These are phyloP conservation scores for Tauraco hartlaubi DNA, from an alignment of 2,797 vertebrate genomes.

Conservation along the genomic window DNA sequence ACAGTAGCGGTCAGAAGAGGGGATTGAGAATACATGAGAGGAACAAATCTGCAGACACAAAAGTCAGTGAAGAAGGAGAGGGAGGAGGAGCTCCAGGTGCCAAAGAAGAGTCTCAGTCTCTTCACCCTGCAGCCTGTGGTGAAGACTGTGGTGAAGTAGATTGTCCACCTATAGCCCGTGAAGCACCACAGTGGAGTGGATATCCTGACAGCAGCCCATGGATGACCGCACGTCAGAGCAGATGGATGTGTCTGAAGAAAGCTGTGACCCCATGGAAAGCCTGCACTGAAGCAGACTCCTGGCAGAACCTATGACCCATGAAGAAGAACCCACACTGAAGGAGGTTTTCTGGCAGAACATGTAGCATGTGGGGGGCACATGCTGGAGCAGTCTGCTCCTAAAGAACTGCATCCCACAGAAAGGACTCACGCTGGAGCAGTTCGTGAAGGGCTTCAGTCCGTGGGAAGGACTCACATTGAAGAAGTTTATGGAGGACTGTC, in stretches of 20 bases:
- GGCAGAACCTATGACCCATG: background rate
- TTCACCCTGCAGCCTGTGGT: background rate
- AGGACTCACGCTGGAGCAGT: too few relatives aligned
- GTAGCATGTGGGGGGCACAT: background rate
- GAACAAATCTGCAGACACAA: background rate
- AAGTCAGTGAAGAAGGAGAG: background rate
- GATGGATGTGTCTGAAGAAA: background rate
- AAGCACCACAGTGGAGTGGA: background rate
- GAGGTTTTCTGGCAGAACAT: background rate
- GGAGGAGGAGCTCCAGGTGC: background rate
- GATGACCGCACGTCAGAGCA: background rate
- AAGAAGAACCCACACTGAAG: background rate
- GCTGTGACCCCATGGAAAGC: background rate
- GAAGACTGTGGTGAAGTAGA: background rate
- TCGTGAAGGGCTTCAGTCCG: too few relatives aligned
- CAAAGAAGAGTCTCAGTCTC: too few relatives aligned
- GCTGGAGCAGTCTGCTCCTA: background rate
- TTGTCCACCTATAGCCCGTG: background rate
- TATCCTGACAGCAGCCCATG: background rate
- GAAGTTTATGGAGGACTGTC: too few relatives aligned
- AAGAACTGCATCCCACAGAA: background rate
- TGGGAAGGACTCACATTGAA: too few relatives aligned
- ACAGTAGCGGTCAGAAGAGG: background rate
- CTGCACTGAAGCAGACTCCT: fast-evolving
- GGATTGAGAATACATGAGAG: background rate